Evolutionary conservation across 2,888 invertebrate genomes (phyloP).

Genomic region (Campoletis raptor): DNA sequence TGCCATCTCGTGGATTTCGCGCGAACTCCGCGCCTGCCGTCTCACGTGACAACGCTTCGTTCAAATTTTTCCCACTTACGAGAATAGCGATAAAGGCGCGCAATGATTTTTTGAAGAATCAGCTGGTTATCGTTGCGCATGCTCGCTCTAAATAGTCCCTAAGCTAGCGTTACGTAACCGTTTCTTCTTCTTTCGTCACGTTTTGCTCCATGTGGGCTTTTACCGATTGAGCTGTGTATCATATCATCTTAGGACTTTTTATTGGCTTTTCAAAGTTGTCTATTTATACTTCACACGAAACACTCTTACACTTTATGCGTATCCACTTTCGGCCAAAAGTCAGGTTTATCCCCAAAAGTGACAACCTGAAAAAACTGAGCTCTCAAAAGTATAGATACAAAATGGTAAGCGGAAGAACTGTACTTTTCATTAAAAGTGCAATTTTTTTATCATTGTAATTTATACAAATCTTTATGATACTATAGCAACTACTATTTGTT

Average conservation of each 20-base stretch:
- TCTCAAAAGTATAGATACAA: neutral
- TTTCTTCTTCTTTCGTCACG: neutral
- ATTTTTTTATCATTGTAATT: neutral
- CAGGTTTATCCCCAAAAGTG: neutral
- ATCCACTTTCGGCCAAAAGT: neutral
- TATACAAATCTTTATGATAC: neutral
- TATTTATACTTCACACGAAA: neutral
- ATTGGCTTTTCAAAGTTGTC: neutral
- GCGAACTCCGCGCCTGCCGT: neutral
- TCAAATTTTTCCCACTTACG: neutral
- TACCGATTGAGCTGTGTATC: slow-evolving; percentile 1
- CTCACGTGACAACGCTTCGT: neutral
- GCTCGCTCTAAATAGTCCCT: neutral
- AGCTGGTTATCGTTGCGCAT: slow-evolving; percentile 46
- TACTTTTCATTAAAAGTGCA: neutral
- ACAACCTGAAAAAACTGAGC: neutral
- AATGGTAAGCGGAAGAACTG: neutral
- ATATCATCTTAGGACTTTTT: neutral
- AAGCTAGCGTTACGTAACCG: neutral
- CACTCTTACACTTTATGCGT: neutral
- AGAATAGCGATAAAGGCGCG: neutral
- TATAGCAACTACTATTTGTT: neutral
- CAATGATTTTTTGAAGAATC: neutral
- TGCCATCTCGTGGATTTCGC: neutral
- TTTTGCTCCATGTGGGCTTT: slow-evolving; percentile 1